These are phyloP conservation scores for Apamea monoglypha DNA, from an alignment of 2,888 invertebrate genomes.

Conservation along the genomic window DNA sequence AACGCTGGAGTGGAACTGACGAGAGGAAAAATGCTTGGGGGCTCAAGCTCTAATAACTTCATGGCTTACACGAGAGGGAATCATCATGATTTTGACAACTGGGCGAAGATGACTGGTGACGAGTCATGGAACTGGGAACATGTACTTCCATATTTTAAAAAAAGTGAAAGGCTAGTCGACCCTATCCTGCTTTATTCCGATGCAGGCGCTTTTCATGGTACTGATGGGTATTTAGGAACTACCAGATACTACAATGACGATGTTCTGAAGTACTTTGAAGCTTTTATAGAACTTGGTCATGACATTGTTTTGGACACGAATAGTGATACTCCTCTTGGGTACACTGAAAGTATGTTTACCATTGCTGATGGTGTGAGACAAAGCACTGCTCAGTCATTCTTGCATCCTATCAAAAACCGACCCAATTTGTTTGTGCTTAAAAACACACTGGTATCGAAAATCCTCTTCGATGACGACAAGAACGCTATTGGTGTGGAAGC, in stretches of 20 bases:
- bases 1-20: slow-evolving; percentile 67
- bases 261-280: slow-evolving; percentile 71
- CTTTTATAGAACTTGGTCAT: slow-evolving; percentile 83
- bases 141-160: slow-evolving; percentile 84
- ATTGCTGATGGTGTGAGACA: slow-evolving; percentile 83
- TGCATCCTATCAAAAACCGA: slow-evolving; percentile 74
- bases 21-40: slow-evolving; percentile 91
- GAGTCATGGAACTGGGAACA: slow-evolving; percentile 88
- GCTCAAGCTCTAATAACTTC: slow-evolving; percentile 87
- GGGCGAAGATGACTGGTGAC: slow-evolving; percentile 85
- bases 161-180: slow-evolving; percentile 81
- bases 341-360: slow-evolving; percentile 82
- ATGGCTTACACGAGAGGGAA: slow-evolving; percentile 88
- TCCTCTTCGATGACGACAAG: slow-evolving; percentile 85
- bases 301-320: slow-evolving; percentile 76
- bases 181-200: slow-evolving; percentile 52
- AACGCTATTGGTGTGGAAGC: slow-evolving; percentile 84
- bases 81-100: slow-evolving; percentile 80
- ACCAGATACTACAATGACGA: slow-evolving; percentile 67
- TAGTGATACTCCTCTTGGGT: slow-evolving; percentile 82
- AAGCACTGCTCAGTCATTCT: slow-evolving; percentile 86
- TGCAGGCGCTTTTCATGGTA: slow-evolving; percentile 74
- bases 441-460: slow-evolving; percentile 83
- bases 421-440: slow-evolving; percentile 80
- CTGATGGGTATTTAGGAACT: slow-evolving; percentile 81